These are phyloP conservation scores for Dyspetes luteomarginatus DNA, from an alignment of 2,888 invertebrate genomes.

Conservation along the genomic window DNA sequence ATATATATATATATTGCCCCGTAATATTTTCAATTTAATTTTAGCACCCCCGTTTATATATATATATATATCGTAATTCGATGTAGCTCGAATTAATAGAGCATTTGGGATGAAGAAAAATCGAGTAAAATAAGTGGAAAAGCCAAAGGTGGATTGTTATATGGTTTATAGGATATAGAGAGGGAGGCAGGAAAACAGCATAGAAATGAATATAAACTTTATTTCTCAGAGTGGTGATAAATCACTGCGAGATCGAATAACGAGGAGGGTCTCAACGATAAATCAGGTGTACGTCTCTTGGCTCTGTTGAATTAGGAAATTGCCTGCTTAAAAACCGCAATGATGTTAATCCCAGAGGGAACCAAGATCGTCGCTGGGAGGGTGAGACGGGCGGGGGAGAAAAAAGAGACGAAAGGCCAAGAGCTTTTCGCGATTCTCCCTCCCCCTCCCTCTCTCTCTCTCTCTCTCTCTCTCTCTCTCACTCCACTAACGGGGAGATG, in stretches of 20 bases:
- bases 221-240: constrained; percentile 67
- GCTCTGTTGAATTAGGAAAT: constrained; percentile 81
- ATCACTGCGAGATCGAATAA: constrained; percentile 68
- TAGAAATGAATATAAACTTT: constrained; percentile 29
- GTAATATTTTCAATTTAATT: no score
- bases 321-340: constrained; percentile 82
- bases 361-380: constrained; percentile 63
- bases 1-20: no score
- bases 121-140: constrained; percentile 27
- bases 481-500: constrained; percentile 24
- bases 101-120: constrained; percentile 8
- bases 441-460: constrained; percentile 25
- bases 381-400: constrained; percentile 21
- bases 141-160: constrained; percentile 43
- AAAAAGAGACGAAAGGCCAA: constrained; percentile 29
- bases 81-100: neutral
- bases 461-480: constrained; percentile 19
- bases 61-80: neutral
- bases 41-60: no score
- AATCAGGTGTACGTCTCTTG: constrained; percentile 68
- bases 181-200: constrained; percentile 42
- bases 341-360: constrained; percentile 80
- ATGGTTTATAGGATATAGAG: constrained; percentile 13
- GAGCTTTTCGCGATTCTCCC: constrained; percentile 27
- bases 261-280: constrained; percentile 65